Evolutionary conservation across 1,140 invertebrate species (phyloP), one percentile per base, ranked within the genome.

Genomic region (Magallana ariakensis): DNA sequence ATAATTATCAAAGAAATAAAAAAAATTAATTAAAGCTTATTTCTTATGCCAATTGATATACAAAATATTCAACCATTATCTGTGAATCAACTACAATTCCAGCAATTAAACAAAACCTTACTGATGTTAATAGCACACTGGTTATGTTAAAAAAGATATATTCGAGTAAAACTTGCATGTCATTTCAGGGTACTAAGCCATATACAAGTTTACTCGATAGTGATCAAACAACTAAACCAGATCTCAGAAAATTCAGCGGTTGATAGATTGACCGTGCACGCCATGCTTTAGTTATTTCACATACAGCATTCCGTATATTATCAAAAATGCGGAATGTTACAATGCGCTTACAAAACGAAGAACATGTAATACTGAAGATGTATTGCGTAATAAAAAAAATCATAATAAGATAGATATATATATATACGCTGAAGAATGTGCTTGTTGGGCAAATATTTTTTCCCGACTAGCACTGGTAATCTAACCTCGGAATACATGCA

Each of bases 341-440:
- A 70, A 70, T 70, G 62, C 26, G 62, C 19, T 70, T 70, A 70
- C 62, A 70, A 26, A 70, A 70, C 62, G 19, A 70, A 46, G 33
- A 46, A 46, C 22, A 70, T 70, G 62, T 70, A 70, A 70, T 70
- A 70, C 62, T 70, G 62, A 70, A 70, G 16, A 70, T 70, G 62
- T 19, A 70, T 26, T 70, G 19, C 9, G 10, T 22, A 70, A 70
- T 46, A 46, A 46, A 46, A 46, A 46, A 46, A 46, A 46, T 46
- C 33, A 46, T 46, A 70, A 70, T 26, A 26, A 70, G 26, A 22
- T 19, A 70, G 62, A 70, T 70, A 62, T 19, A n/a, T n/a, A 19
- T 60, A 62, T 62, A 70, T 22, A 26, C 62, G 33, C 33, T 46
- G 33, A 46, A 70, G 26, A 70, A 70, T 70, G 62, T 22, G 33